Evolutionary conservation across 1,140 invertebrate species (phyloP), one percentile per base, ranked within the genome.

Genomic region (Micrasema longulum): DNA sequence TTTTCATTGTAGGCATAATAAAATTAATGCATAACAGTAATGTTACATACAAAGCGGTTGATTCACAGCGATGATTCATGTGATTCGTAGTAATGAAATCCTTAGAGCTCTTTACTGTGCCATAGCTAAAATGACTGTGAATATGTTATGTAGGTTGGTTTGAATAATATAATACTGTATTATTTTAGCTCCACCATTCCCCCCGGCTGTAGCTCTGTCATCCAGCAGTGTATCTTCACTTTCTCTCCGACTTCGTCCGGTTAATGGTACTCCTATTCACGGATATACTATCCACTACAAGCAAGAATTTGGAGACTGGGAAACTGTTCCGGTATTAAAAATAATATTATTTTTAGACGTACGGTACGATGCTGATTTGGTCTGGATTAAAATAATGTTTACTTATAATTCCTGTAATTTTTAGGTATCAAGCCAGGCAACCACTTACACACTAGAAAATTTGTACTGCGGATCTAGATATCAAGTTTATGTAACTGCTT

Each of bases 271-370:
- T 1, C 93, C 92, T 11, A 94, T 91, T 1, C 92, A 91, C 76
- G 94, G 94, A 0, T 95, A 95, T 80, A 95, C 94, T n/a, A 89
- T 97, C 71, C 93, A 95, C 79, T 97, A 95, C 84, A 96, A 96
- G 81, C 93, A 85, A 64, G 95, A 96, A 84, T 96, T 95, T 78
- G 95, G 95, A 23, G 94, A 97, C 78, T 96, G 94, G 94, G 93
- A 95, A 83, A 94, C 92, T 35, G 88, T 91, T 60, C 93, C 95
- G 84, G 90, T 93, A 45, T 31, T 31, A 4, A 31, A 31, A 31
- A 31, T 31, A 2, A 31, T 4, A 31, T 31, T 31, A 31, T n/a
- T n/a, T n/a, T n/a, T n/a, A n/a, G n/a, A n/a, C n/a, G n/a, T n/a
- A n/a, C n/a, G n/a, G n/a, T n/a, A n/a, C n/a, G n/a, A n/a, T n/a